Percentiles rank a stretch among this genome's conserved stretches.
Evolutionary conservation across 1,140 invertebrate species (phyloP).

Genomic region (Sycophaga agraensis): DNA sequence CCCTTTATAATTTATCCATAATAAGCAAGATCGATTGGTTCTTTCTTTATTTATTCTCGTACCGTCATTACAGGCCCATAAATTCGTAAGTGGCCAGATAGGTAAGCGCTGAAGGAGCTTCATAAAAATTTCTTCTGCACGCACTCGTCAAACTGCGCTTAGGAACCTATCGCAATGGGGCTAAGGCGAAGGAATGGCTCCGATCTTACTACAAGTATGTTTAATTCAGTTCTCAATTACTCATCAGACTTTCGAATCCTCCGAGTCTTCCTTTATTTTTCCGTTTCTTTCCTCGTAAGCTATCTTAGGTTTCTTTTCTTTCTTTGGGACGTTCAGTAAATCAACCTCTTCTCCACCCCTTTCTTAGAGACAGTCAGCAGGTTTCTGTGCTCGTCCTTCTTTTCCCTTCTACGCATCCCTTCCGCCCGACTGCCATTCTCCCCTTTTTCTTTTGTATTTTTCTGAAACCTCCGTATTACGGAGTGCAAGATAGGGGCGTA

Average conservation of each 20-base stretch:
- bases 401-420: background rate
- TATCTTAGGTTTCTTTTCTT: constrained; percentile 14
- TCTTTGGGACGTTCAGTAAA: background rate
- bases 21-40: too few species aligned
- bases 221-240: constrained; percentile 8
- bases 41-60: too few species aligned
- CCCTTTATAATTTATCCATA: too few species aligned
- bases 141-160: too few species aligned
- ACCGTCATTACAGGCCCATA: too few species aligned
- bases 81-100: too few species aligned
- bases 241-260: background rate
- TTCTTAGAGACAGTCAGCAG: constrained; percentile 16
- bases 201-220: too few species aligned
- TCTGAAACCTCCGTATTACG: background rate
- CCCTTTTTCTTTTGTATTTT: background rate
- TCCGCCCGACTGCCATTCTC: background rate
- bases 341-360: background rate
- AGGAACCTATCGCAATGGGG: too few species aligned
- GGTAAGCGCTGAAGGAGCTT: too few species aligned
- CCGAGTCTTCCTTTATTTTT: background rate
- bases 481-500: too few species aligned
- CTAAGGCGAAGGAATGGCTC: too few species aligned
- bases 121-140: too few species aligned
- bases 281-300: background rate
- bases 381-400: constrained; percentile 17